Base-by-base conservation (phyloP, 2,888 invertebrate genomes). In the Drosophila infuscata region DNA sequence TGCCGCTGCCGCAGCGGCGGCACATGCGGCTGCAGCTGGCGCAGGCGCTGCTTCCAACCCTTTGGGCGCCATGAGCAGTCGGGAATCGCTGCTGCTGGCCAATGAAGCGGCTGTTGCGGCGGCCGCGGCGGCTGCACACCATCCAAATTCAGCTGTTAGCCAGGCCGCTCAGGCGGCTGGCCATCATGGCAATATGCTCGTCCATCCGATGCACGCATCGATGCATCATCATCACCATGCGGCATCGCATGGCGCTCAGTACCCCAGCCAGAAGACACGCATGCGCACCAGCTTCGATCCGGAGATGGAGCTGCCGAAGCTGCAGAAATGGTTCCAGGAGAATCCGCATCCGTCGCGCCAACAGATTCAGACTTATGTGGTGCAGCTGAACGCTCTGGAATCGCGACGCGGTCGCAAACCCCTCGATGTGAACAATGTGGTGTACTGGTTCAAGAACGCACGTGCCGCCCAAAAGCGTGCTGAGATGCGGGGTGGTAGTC, bases 201-300 rank as follows among this genome's bases (percentile, higher is more conserved):
- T 95, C 33, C 97, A 97, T 91, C 97, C 97, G 7, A 94, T 97
- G 85, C 96, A 96, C 93, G 82, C 92, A 0, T 96, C 95, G 8
- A 96, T 96, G 74, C 96, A 96, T 91, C 96, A 96, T 17, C 92
- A 92, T 70, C 92, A 92, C 63, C 89, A 89, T 59, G 80, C 66
- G 3, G 71, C 63, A 2, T 20, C 75, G 2, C 96, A 94, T 84
- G 96, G 96, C 92, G 96, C 96, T 83, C 91, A 91, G 61, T 92
- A 91, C 74, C 91, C 92, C 46, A 96, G 96, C 33, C 97, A 97
- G 92, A 98, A 98, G 94, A 98, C 98, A 5, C 95, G 99, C 88
- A 98, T 99, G 97, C 95, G 99, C 81, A 99, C 99, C 25, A 98
- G 98, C 91, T 99, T 99, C 91, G 99, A 99, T 93, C 98, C 99